Base-by-base conservation (phyloP, 2,888 invertebrate genomes). In the Scaptomyza caliginosa region DNA sequence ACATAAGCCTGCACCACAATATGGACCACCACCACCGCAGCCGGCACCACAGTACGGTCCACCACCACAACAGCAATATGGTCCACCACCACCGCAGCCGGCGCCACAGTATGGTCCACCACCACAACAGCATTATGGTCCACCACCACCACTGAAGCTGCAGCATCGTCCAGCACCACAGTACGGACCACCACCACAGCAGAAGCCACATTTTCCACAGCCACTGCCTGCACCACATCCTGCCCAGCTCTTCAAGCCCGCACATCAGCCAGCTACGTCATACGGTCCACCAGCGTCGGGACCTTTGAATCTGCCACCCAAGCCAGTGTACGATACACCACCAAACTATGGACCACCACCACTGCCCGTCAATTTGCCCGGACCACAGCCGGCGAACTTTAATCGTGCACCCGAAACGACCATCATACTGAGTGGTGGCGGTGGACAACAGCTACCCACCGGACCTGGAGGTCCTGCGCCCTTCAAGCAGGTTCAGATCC, bases 401-500 rank as follows among this genome's bases (percentile, higher is more conserved):
- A 83, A 83, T 30, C 76, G 77, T 1, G 65, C 46, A 2, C 88
- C 81, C 3, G 86, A 89, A 34, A 87, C 88, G 2, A 88, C 88
- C 24, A 81, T 90, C 11, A 88, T 90, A 30, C 48, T 87, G 5
- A 79, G 58, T 19, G 66, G 71, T 4, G 65, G 57, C 4, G 51
- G 60, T 7, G 56, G 50, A 1, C 62, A 64, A 19, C 60, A 63
- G 17, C 95, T 95, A 0, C 95, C 95, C 1, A 50, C 46, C 0
- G 76, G 63, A 0, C 30, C 62, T 0, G 39, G 17, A 0, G 46
- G 51, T n/a, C 13, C 30, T 1, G 21, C 32, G 4, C 46, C 4
- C 93, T 94, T 88, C 94, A 96, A 28, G 92, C 95, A 89, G 43
- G 81, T 85, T 1, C 89, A 90, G 64, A 86, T 90, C 7, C 90